These are phyloP conservation scores for Hemicordylus capensis DNA, from an alignment of 2,113 vertebrate species.

Conservation along the genomic window DNA sequence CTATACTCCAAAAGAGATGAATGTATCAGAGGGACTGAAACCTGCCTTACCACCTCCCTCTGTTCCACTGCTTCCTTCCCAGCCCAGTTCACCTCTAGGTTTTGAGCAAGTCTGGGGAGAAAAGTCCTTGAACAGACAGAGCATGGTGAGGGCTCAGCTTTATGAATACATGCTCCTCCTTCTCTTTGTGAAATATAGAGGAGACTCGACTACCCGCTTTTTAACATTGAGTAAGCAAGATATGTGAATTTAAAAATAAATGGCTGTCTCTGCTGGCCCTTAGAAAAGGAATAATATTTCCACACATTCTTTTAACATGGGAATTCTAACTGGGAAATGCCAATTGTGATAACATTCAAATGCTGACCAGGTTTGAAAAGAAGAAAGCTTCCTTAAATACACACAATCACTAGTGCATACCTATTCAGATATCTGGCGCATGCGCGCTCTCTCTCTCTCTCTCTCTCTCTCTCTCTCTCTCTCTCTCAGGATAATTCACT, in stretches of 20 bases:
- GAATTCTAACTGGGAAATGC: not conserved
- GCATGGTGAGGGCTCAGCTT: not conserved
- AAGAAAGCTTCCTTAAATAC: no score
- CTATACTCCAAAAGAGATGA: not conserved
- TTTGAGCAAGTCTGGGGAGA: no score
- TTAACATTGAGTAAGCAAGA: not conserved
- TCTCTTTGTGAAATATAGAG: not conserved
- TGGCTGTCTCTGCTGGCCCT: not conserved
- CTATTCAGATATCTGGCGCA: no score
- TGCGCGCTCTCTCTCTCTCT: no score
- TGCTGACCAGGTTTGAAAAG: not conserved
- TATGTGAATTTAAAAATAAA: not conserved
- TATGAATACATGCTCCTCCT: not conserved
- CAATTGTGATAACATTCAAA: not conserved
- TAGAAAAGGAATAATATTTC: no score
- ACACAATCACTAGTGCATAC: no score
- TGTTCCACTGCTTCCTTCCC: not conserved
- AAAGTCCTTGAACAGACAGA: not conserved
- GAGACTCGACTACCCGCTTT: not conserved
- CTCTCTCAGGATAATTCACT: no score
- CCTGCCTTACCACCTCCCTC: no score
- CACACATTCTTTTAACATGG: not conserved
- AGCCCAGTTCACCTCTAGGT: not conserved
- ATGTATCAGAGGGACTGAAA: not conserved
- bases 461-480: no score